A percentile compares a stretch with the other conserved stretches of the same genome.
Evolutionary conservation across 92 coral and sea anemone species (phyloP).

Genomic region (Desmophyllum pertusum): DNA sequence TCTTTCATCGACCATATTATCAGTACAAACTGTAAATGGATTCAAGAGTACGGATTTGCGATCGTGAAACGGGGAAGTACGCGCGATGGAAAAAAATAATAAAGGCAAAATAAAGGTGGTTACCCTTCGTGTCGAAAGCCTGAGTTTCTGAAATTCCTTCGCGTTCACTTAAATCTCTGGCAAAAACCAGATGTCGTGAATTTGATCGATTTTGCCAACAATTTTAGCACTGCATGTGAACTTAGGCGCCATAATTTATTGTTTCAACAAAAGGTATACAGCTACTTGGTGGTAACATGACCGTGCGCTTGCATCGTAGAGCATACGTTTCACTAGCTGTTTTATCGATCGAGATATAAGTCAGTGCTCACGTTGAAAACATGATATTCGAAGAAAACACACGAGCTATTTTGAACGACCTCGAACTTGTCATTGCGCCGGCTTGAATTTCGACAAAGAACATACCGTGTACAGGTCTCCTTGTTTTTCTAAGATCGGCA

Average conservation of each 20-base stretch:
- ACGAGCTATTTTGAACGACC: conserved; percentile 18
- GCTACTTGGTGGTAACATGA: background rate
- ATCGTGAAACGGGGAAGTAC: conserved; percentile 11
- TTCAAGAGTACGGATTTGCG: conserved; percentile 38
- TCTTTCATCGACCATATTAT: conserved; percentile 88
- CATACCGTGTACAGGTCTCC: conserved; percentile 30
- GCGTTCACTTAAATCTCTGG: conserved; percentile 40
- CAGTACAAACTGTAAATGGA: conserved; percentile 54
- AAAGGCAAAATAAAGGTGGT: conserved; percentile 10
- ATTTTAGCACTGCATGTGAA: background rate
- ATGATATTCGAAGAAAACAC: conserved; percentile 28
- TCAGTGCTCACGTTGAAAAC: conserved; percentile 25
- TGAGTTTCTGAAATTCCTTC: conserved; percentile 42
- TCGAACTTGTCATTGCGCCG: conserved; percentile 31
- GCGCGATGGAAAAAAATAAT: background rate
- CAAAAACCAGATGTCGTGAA: conserved; percentile 47
- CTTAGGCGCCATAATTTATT: background rate
- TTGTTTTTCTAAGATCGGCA: conserved; percentile 59
- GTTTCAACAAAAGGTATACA: background rate
- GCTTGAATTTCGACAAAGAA: conserved; percentile 47
- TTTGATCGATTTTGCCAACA: conserved; percentile 11
- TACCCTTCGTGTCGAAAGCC: conserved; percentile 26
- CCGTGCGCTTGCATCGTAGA: background rate
- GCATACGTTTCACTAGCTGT: conserved; percentile 19
- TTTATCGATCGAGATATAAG: conserved; percentile 16